Conservation (phyloP, 2,113 vertebrate genomes). For the Colistium nudipinnis region DNA sequence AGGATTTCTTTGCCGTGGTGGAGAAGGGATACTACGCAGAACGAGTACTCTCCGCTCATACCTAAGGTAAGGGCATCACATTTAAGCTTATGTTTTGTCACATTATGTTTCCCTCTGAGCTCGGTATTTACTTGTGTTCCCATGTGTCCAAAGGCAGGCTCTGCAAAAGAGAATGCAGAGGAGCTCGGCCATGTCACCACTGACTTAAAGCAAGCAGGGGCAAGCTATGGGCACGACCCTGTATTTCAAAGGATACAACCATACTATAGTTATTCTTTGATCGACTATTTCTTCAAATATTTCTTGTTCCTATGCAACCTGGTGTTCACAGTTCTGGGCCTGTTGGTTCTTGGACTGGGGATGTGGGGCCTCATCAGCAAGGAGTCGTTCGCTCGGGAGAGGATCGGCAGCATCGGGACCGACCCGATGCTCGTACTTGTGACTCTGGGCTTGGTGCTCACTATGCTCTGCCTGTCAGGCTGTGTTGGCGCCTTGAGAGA, state of each 20-base stretch:
- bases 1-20: conserved; percentile 60
- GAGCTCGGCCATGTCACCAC: conserved; percentile 22
- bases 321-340: conserved; percentile 84
- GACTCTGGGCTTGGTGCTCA: conserved; percentile 78
- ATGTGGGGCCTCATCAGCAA: conserved; percentile 91
- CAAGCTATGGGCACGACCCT: conserved; percentile 15
- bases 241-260: conserved; percentile 17
- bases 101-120: background rate
- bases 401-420: conserved; percentile 73
- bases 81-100: background rate
- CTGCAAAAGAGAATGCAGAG: conserved; percentile 19
- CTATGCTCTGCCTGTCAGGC: conserved; percentile 82
- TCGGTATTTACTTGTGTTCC: background rate
- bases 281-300: conserved; percentile 81
- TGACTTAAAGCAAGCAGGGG: conserved; percentile 31
- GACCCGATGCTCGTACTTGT: conserved; percentile 88
- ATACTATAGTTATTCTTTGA: conserved; percentile 32
- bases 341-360: conserved; percentile 81
- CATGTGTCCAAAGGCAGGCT: conserved; percentile 57
- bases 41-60: conserved; percentile 83
- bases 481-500: conserved; percentile 87
- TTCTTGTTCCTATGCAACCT: conserved; percentile 85
- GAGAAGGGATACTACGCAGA: conserved; percentile 13
- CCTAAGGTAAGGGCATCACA: conserved; percentile 81
- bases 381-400: conserved; percentile 78